Base-by-base conservation (phyloP, 1,140 invertebrate genomes). In the Whitmania pigra region DNA sequence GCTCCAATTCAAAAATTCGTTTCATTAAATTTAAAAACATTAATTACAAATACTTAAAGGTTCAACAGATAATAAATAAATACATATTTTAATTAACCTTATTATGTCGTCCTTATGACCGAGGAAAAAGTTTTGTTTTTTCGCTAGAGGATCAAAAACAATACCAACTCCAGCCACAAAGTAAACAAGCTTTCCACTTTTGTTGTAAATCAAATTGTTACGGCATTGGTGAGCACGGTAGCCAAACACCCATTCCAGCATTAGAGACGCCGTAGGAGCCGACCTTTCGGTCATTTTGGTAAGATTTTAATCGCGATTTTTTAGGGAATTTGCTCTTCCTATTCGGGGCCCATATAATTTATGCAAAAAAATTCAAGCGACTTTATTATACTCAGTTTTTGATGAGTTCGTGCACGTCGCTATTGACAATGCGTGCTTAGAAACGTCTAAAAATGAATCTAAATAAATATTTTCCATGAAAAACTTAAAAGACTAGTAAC, bases 81-180 rank as follows among this genome's bases (percentile, higher is more conserved):
- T 20, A 67, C 4, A 20, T 36, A 20, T 40, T 67, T 43, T 13
- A 67, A 71, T 70, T 76, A 73, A 82, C 80, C 80, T 80, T n/a
- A 82, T 76, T 66, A 83, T 82, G 74, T 83, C 82, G 77, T 83
- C 81, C 74, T 81, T 79, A 69, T 83, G 82, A 54, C 81, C 82
- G 11, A 83, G 76, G 70, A 80, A 83, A 73, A 82, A 83, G 40
- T 77, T 72, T 72, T 83, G 82, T 69, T 77, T 79, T 73, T 81
- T 77, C 29, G 81, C 78, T 43, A 75, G 72, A 20, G 76, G 70
- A 71, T 79, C 81, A 75, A 81, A 82, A 72, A 83, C 81, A 71
- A 83, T 79, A 7, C 78, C 82, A n/a, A 82, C 81, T 74, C 81
- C 82, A 74, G 82, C 82, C 11, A 81, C 80, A 76, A 83, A 83